These are phyloP conservation scores for Mus caroli DNA, from an alignment of 2,797 vertebrate species.

Conservation along the genomic window DNA sequence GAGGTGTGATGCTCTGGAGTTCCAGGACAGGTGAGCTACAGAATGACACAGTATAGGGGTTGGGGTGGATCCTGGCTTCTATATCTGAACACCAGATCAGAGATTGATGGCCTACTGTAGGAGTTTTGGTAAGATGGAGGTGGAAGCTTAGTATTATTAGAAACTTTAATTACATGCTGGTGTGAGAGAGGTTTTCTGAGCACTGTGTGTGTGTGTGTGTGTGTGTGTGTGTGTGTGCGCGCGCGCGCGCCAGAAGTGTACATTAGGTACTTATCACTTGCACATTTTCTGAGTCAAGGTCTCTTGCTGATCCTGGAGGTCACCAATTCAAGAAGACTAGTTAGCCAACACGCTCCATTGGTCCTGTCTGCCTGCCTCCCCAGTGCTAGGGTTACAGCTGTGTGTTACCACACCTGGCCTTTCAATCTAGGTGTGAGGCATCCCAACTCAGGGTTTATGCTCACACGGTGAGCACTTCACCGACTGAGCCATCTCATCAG, in stretches of 20 bases:
- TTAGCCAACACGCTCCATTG: not conserved
- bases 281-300: not conserved
- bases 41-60: not conserved
- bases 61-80: not conserved
- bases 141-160: slow-evolving; percentile 39
- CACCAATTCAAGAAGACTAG: not conserved
- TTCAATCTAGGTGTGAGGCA: not conserved
- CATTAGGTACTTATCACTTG: not conserved
- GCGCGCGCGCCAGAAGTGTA: not conserved
- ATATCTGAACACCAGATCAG: not conserved
- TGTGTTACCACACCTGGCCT: not conserved
- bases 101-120: not conserved
- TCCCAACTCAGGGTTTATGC: not conserved
- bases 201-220: not conserved
- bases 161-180: slow-evolving; percentile 1
- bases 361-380: not conserved
- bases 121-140: slow-evolving; percentile 21
- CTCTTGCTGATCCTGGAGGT: not conserved
- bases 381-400: not conserved
- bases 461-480: not conserved
- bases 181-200: not conserved
- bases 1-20: not conserved
- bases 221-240: not conserved
- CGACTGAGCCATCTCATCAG: not conserved
- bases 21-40: not conserved